These are phyloP conservation scores for Aspidapion aeneum DNA, from an alignment of 2,888 invertebrate species.

Conservation along the genomic window DNA sequence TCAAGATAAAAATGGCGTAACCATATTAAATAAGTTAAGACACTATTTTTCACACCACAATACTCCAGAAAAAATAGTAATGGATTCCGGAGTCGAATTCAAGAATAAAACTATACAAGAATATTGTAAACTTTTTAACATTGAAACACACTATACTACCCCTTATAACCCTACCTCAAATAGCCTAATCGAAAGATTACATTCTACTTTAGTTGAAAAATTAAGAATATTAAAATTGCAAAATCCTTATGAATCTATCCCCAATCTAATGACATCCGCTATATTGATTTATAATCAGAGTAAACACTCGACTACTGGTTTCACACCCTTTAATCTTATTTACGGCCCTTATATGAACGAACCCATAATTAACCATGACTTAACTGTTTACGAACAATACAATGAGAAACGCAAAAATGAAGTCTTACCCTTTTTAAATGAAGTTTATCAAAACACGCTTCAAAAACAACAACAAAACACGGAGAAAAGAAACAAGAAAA, in stretches of 20 bases:
- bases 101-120: not conserved
- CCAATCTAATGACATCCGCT: not conserved
- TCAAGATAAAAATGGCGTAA: too few species aligned
- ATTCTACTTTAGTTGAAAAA: not conserved
- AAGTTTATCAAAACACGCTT: too few species aligned
- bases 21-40: too few species aligned
- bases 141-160: not conserved
- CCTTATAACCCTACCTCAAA: not conserved
- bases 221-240: too few species aligned
- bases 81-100: not conserved
- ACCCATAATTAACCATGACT: constrained; percentile 10
- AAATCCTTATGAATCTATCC: not conserved
- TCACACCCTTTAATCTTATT: too few species aligned
- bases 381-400: constrained; percentile 12
- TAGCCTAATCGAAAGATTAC: not conserved
- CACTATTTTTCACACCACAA: not conserved
- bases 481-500: constrained; percentile 11
- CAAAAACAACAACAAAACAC: constrained; percentile 12
- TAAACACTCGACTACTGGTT: too few species aligned
- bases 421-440: too few species aligned
- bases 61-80: not conserved
- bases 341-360: constrained; percentile 13
- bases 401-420: constrained; percentile 14
- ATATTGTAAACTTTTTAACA: not conserved
- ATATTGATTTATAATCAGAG: too few species aligned